These are phyloP conservation scores for Drosophila orena DNA, from an alignment of 1,140 invertebrate species.

Conservation along the genomic window DNA sequence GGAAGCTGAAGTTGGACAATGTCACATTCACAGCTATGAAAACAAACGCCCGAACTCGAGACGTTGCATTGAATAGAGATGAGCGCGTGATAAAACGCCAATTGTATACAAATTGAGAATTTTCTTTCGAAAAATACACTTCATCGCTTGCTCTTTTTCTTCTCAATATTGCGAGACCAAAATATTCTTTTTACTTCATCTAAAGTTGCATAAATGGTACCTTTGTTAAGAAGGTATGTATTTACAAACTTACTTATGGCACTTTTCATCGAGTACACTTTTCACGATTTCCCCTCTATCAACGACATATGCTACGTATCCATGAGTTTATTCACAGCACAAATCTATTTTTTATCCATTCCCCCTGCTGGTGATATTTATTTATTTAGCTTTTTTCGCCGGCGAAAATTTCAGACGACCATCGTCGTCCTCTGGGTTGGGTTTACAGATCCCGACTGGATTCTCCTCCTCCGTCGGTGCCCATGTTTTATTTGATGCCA, in stretches of 20 bases:
- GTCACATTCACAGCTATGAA: constrained; percentile 49
- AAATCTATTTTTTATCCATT: constrained; percentile 73
- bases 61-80: constrained; percentile 38
- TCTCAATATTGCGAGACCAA: too few species aligned
- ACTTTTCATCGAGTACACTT: background rate
- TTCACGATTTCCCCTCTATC: background rate
- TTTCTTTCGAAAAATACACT: background rate
- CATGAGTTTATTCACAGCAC: constrained; percentile 47
- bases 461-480: background rate
- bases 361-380: constrained; percentile 62
- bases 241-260: too few species aligned
- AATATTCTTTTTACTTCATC: too few species aligned
- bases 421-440: constrained; percentile 7
- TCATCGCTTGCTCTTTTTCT: background rate
- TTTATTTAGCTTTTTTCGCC: constrained; percentile 72
- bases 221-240: too few species aligned
- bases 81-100: background rate
- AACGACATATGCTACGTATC: constrained; percentile 30
- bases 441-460: constrained; percentile 22
- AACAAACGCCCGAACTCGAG: constrained; percentile 38
- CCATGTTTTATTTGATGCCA: constrained; percentile 72
- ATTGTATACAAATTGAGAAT: background rate
- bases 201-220: too few species aligned
- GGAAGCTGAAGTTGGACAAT: constrained; percentile 57
- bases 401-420: constrained; percentile 51